These are phyloP conservation scores for Lochmaea capreae DNA, from an alignment of 2,888 invertebrate species.

Conservation along the genomic window DNA sequence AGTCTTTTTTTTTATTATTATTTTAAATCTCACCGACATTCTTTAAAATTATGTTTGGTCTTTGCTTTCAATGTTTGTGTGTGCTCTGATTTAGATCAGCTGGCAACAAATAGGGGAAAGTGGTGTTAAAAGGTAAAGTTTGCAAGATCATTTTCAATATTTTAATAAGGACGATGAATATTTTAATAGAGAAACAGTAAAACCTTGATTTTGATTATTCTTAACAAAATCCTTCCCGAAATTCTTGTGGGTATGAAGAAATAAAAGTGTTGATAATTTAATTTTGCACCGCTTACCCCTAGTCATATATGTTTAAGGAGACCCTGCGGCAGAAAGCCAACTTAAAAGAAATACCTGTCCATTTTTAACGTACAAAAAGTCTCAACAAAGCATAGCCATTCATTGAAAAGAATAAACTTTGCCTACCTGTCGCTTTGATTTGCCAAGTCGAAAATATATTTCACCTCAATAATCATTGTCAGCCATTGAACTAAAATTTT, in stretches of 20 bases:
- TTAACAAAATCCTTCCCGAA: no score
- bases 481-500: constrained; percentile 55
- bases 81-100: constrained; percentile 41
- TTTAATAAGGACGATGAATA: no score
- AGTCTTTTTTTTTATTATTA: constrained; percentile 45
- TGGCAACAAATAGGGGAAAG: constrained; percentile 36
- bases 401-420: constrained; percentile 59
- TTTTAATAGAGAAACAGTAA: no score
- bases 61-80: constrained; percentile 43
- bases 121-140: constrained; percentile 4
- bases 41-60: constrained; percentile 50
- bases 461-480: constrained; percentile 63
- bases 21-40: constrained; percentile 47
- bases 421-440: constrained; percentile 64
- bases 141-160: not conserved
- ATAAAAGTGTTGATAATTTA: no score
- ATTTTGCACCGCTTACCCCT: not conserved
- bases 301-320: constrained; percentile 22
- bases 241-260: no score
- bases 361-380: constrained; percentile 57
- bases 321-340: constrained; percentile 57
- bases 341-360: constrained; percentile 62
- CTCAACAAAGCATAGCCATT: constrained; percentile 56
- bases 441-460: constrained; percentile 64
- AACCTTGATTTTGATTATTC: no score